phyloP scores from a whole-genome alignment of 2,797 vertebrate species.

The Notolepis coatsorum region DNA sequence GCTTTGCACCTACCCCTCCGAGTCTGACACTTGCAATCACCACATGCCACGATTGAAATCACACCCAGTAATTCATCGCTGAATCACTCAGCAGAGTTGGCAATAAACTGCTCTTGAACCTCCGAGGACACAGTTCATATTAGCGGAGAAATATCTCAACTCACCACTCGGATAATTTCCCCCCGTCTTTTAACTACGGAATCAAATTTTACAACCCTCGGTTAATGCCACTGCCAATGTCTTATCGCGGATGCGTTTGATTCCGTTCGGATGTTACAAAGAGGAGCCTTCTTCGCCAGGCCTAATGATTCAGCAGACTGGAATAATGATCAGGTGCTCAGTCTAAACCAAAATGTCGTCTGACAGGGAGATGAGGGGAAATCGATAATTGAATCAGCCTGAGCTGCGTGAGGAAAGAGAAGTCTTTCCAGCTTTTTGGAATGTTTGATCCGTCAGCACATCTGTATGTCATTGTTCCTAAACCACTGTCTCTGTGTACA shows the following conservation, averaged over 20 bases:
- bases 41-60: conserved; percentile 34
- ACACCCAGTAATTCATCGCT: conserved; percentile 44
- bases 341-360: not conserved
- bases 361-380: conserved; percentile 18
- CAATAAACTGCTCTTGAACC: conserved; percentile 28
- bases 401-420: conserved; percentile 34
- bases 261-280: conserved; percentile 17
- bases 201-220: conserved; percentile 7
- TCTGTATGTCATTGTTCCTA: conserved; percentile 60
- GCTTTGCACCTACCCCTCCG: conserved; percentile 44
- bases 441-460: conserved; percentile 47
- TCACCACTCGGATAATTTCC: not conserved
- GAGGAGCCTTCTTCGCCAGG: not conserved
- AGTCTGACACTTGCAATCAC: conserved; percentile 43
- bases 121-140: conserved; percentile 11
- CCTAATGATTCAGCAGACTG: not conserved
- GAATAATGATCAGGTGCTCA: not conserved
- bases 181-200: not conserved
- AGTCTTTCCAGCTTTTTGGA: conserved; percentile 40
- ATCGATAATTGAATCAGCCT: conserved; percentile 39
- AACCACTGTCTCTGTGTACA: conserved; percentile 64
- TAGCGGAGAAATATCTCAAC: conserved; percentile 17
- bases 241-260: not conserved
- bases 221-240: conserved; percentile 2
- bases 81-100: conserved; percentile 41